A percentile compares a stretch with the other conserved stretches of the same genome.
phyloP scores from a whole-genome alignment of 2,888 invertebrate genomes.

The Schrankia costaestrigalis region DNA sequence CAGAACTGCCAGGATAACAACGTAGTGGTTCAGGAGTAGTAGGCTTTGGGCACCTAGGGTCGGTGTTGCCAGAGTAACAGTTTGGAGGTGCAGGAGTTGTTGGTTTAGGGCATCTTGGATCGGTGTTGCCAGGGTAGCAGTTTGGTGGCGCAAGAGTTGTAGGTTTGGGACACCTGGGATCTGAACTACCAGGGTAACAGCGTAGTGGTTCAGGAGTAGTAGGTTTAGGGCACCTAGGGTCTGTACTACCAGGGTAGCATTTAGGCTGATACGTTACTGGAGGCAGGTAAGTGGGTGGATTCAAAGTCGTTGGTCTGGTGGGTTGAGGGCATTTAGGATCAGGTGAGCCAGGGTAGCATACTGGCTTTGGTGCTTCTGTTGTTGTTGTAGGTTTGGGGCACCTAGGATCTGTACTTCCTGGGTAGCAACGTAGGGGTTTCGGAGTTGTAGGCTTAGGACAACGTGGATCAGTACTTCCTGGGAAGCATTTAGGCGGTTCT shows the following conservation, averaged over 20 bases:
- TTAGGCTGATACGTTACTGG: conserved; percentile 27
- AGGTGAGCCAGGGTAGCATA: conserved; percentile 34
- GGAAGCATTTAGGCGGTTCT: conserved; percentile 22
- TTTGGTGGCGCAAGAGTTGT: conserved; percentile 28
- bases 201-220: conserved; percentile 16
- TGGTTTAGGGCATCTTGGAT: conserved; percentile 39
- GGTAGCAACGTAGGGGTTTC: conserved; percentile 37
- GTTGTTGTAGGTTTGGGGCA: conserved; percentile 35
- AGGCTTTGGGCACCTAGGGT: conserved; percentile 35
- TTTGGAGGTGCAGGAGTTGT: conserved; percentile 25
- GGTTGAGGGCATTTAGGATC: conserved; percentile 39
- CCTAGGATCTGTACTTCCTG: conserved; percentile 41
- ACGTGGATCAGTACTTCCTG: conserved; percentile 31
- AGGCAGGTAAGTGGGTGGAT: conserved; percentile 31
- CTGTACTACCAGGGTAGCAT: conserved; percentile 31
- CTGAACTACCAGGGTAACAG: conserved; percentile 18
- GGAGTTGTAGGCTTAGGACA: conserved; percentile 24
- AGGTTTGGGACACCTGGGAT: conserved; percentile 35
- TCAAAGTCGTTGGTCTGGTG: conserved; percentile 32
- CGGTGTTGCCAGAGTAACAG: conserved; percentile 34
- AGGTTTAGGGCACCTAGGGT: conserved; percentile 25
- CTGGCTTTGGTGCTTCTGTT: conserved; percentile 13
- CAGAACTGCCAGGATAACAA: conserved; percentile 47
- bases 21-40: conserved; percentile 36
- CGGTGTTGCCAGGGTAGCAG: conserved; percentile 42